These are phyloP conservation scores for Eremobia ochroleuca DNA, from an alignment of 2,888 invertebrate genomes.

Conservation along the genomic window DNA sequence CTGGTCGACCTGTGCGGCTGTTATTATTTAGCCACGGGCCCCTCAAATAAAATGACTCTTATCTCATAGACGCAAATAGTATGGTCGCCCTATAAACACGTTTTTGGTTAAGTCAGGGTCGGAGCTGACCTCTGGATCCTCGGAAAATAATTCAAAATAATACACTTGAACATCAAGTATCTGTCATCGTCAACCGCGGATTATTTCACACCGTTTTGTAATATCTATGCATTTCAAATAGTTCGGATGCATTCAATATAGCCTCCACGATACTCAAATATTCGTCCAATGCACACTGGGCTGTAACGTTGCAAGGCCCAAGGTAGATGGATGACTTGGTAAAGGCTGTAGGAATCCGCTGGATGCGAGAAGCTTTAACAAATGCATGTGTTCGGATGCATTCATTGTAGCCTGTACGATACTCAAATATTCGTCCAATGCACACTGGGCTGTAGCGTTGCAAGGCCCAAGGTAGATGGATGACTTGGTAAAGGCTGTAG, in stretches of 20 bases:
- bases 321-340: background rate
- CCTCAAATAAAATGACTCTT: background rate
- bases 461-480: no score
- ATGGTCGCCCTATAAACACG: slow-evolving; percentile 82
- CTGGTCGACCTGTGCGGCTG: no score
- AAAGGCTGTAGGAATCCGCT: background rate
- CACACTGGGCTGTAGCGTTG: no score
- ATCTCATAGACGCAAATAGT: slow-evolving; percentile 11
- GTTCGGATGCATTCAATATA: background rate
- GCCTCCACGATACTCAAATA: background rate
- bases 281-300: background rate
- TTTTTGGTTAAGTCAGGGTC: slow-evolving; percentile 82
- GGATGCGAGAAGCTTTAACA: no score
- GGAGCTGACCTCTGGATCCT: slow-evolving; percentile 83
- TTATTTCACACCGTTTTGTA: slow-evolving; percentile 75
- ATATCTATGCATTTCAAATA: background rate
- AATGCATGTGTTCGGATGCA: no score
- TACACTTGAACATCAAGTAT: slow-evolving; percentile 82
- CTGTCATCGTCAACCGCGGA: slow-evolving; percentile 81
- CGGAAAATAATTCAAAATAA: slow-evolving; percentile 82
- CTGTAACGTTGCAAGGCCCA: background rate
- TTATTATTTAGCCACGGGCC: no score
- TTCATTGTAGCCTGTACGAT: no score
- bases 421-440: no score
- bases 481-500: no score